phyloP scores from a whole-genome alignment of 2,888 invertebrate genomes.

The Eristalinus sepulchralis region DNA sequence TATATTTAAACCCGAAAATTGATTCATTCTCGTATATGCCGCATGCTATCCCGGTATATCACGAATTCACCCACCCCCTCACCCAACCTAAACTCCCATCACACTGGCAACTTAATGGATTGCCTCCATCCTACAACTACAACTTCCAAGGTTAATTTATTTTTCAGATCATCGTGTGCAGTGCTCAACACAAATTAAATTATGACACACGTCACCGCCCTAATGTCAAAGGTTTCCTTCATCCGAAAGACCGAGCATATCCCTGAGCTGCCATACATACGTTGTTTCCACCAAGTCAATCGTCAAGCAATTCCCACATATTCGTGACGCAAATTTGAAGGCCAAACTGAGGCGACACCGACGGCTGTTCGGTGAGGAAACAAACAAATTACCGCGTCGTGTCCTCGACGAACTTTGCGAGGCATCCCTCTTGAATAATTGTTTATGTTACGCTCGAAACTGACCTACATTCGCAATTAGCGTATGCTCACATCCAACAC shows the following conservation, averaged over 20 bases:
- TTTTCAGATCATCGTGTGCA: not conserved
- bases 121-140: not conserved
- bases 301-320: not conserved
- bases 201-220: not conserved
- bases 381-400: constrained; percentile 34
- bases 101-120: not conserved
- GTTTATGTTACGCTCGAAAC: constrained; percentile 48
- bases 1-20: too few relatives aligned
- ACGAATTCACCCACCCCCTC: too few relatives aligned
- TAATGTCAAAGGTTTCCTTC: not conserved
- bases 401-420: constrained; percentile 24
- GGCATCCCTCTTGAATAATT: constrained; percentile 40
- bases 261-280: not conserved
- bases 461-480: constrained; percentile 68
- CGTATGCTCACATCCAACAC: constrained; percentile 24
- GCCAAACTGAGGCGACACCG: not conserved
- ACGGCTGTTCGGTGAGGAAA: not conserved
- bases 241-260: not conserved
- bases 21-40: too few relatives aligned
- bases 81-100: not conserved
- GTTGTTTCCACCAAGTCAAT: not conserved
- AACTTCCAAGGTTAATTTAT: not conserved
- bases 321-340: not conserved
- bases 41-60: too few relatives aligned
- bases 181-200: not conserved